Conservation (phyloP, 2,888 invertebrate genomes). For the Rhagonycha fulva region DNA sequence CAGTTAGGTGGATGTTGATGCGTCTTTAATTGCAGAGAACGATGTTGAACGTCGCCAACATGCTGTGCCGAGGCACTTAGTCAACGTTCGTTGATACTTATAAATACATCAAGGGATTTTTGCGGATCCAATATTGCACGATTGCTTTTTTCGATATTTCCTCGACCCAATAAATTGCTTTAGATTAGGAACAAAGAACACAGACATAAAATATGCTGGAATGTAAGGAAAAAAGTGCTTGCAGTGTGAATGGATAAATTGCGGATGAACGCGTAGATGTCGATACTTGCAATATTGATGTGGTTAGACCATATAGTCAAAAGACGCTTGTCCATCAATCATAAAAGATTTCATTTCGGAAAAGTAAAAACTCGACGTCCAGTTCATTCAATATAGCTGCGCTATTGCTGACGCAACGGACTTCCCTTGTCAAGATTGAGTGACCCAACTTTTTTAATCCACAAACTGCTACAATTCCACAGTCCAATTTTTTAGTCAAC, state of each 20-base stretch:
- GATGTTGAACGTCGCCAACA: conserved; percentile 20
- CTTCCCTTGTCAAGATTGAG: conserved; percentile 37
- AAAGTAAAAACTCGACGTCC: conserved; percentile 36
- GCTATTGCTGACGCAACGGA: conserved; percentile 38
- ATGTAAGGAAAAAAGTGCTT: conserved; percentile 18
- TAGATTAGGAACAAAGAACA: conserved; percentile 22
- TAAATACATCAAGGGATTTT: conserved; percentile 30
- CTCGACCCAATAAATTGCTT: conserved; percentile 20
- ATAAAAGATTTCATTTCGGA: conserved; percentile 44
- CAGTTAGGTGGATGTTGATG: conserved; percentile 28
- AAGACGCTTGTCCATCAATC: conserved; percentile 44
- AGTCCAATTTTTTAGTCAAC: conserved; percentile 25
- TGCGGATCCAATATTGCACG: conserved; percentile 17
- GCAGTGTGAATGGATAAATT: conserved; percentile 8
- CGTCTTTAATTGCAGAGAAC: conserved; percentile 33
- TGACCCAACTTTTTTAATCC: conserved; percentile 40
- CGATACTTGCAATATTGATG: conserved; percentile 11
- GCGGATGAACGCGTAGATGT: conserved; percentile 11
- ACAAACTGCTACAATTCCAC: conserved; percentile 17
- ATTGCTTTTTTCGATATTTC: conserved; percentile 15
- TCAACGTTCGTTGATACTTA: conserved; percentile 24
- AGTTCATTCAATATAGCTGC: conserved; percentile 37
- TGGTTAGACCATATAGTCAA: conserved; percentile 33
- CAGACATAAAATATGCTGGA: conserved; percentile 16
- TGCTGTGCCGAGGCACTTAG: conserved; percentile 25